Evolutionary conservation across 2,113 vertebrate genomes (phyloP).

Genomic region (Butorides virescens): DNA sequence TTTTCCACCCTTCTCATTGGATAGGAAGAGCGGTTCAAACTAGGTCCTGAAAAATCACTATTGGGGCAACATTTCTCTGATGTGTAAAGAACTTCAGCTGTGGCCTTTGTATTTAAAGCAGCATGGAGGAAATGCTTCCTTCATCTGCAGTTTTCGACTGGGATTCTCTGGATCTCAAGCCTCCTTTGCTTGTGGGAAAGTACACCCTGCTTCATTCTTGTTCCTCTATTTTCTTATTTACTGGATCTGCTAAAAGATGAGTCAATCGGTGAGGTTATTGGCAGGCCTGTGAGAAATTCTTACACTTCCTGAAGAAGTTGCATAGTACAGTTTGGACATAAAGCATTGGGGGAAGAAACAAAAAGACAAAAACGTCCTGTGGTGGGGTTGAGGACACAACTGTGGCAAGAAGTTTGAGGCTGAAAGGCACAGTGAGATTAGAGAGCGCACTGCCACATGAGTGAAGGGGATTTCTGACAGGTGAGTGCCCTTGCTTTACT

Average conservation of each 20-base stretch:
- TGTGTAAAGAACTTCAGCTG: neutral
- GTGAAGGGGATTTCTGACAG: neutral
- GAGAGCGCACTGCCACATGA: accelerated
- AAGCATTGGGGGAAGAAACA: neutral
- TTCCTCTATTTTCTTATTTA: neutral
- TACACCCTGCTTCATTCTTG: neutral
- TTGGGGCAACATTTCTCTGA: neutral
- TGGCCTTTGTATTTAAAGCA: neutral
- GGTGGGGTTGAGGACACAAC: neutral
- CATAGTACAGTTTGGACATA: accelerated
- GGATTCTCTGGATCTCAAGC: neutral
- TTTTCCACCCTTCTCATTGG: neutral
- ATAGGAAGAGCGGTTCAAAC: neutral
- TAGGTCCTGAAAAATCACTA: neutral
- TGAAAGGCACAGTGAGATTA: neutral
- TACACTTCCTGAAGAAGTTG: neutral
- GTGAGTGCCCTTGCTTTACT: neutral
- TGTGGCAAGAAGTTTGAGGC: neutral
- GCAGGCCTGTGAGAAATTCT: neutral
- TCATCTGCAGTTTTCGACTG: neutral
- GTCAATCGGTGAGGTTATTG: neutral
- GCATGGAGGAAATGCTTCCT: neutral
- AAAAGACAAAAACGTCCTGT: neutral
- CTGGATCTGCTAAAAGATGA: neutral
- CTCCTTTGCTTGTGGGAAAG: neutral